Evolutionary conservation across 2,797 vertebrate genomes (phyloP), one percentile per base, ranked within the genome.

Genomic region (Silurus lanzhouensis): DNA sequence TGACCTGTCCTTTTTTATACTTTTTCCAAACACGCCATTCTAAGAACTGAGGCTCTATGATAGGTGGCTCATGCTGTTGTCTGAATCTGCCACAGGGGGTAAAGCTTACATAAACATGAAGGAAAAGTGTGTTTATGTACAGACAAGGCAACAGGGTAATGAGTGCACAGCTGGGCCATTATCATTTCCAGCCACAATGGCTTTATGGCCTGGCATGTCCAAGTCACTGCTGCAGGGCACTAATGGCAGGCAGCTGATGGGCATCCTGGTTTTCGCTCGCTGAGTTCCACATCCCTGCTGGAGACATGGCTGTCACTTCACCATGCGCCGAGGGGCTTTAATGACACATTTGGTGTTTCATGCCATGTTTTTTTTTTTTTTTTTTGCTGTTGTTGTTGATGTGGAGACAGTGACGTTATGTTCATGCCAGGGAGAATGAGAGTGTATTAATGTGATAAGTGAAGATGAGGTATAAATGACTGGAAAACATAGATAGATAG

Each of bases 111-210:
- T 55, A 55, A 20, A 77, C 79, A 70, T 76, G 78, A 84, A 78
- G 58, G 83, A 82, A 82, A 57, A 6, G 68, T 63, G 72, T 86
- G 82, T 76, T 64, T 81, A 72, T 78, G 61, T 52, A 71, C 87
- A 78, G 71, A 66, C 82, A 71, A 25, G 17, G 82, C 61, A 63
- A 84, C 48, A 79, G 81, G 84, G 77, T 89, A 87, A 86, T 87
- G 67, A 86, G 85, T 72, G 80, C 82, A 82, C 89, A 87, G 83
- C 86, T 84, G 87, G 63, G 81, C 81, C 82, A 89, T 89, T 90
- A 90, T 89, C 87, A 84, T 75, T 0, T 58, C 55, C 76, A 67
- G 64, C 78, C 86, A 81, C 84, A 79, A 52, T 80, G 85, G 85
- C 79, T 87, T 89, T 89, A 89, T 84, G 78, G 72, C 55, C 76